Conservation (phyloP, 2,888 invertebrate species). For the Eutolmus rufibarbis region DNA sequence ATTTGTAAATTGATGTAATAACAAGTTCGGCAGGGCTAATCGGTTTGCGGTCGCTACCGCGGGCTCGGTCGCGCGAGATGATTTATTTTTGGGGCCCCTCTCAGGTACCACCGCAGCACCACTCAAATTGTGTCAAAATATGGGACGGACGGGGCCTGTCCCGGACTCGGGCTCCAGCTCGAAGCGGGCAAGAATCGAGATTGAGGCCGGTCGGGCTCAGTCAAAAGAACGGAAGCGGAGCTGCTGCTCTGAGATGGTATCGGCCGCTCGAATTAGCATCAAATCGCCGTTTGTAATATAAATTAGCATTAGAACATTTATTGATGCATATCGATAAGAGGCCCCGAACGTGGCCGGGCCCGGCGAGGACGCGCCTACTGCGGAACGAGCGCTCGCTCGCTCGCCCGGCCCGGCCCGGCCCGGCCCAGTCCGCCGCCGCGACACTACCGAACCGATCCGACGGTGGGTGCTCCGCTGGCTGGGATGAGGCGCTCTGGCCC, state of each 20-base stretch:
- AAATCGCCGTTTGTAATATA: conserved; percentile 39
- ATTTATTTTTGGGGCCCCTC: neutral
- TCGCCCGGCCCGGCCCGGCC: neutral
- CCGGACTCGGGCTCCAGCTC: neutral
- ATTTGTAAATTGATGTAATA: conserved; percentile 40
- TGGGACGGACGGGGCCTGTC: neutral
- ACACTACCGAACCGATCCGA: neutral
- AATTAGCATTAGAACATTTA: conserved; percentile 42
- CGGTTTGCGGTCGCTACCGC: conserved; percentile 4
- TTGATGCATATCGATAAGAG: conserved; percentile 39
- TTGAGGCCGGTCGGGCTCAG: neutral
- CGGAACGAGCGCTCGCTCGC: neutral
- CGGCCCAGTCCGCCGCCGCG: neutral
- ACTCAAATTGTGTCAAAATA: conserved; percentile 17
- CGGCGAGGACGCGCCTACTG: conserved; percentile 1
- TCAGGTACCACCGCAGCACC: neutral
- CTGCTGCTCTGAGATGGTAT: conserved; percentile 23
- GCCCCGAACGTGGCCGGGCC: neutral
- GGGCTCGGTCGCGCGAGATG: neutral
- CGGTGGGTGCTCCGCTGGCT: neutral
- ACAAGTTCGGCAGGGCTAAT: conserved; percentile 27
- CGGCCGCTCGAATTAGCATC: conserved; percentile 34
- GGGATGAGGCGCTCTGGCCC: neutral
- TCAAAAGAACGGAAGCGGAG: conserved; percentile 33
- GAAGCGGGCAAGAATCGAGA: neutral